phyloP scores from a whole-genome alignment of 64 coral and sea anemone species.

The Montipora foliosa region DNA sequence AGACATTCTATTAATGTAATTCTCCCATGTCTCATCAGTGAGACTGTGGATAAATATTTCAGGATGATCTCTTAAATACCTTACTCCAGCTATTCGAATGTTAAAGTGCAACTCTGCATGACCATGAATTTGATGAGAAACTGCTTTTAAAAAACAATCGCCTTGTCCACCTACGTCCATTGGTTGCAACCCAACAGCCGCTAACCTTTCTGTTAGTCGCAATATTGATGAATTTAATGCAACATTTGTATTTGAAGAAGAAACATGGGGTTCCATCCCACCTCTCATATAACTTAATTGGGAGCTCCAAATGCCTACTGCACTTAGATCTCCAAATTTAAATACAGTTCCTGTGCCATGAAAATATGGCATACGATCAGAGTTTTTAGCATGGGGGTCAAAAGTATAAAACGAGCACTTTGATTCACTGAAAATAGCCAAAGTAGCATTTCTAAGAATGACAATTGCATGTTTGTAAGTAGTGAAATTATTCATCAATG shows the following conservation, averaged over 20 bases:
- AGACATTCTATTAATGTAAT: not conserved
- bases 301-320: not conserved
- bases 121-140: slow-evolving; percentile 42
- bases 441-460: no score
- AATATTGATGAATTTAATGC: not conserved
- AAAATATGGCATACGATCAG: no score
- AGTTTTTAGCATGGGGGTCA: no score
- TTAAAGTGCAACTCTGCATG: not conserved
- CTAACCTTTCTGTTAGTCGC: not conserved
- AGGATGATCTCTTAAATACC: slow-evolving; percentile 14
- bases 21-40: slow-evolving; percentile 2
- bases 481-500: no score
- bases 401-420: no score
- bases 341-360: no score
- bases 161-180: not conserved
- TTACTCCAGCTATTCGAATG: slow-evolving; percentile 20
- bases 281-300: not conserved
- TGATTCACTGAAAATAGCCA: no score
- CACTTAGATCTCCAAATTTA: no score
- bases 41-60: slow-evolving; percentile 23
- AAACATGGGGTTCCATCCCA: not conserved
- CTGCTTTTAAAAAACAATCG: not conserved
- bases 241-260: not conserved
- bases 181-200: not conserved
- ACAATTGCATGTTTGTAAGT: no score